Base-by-base conservation (phyloP, 1,140 invertebrate genomes). In the Caerostris extrusa region DNA sequence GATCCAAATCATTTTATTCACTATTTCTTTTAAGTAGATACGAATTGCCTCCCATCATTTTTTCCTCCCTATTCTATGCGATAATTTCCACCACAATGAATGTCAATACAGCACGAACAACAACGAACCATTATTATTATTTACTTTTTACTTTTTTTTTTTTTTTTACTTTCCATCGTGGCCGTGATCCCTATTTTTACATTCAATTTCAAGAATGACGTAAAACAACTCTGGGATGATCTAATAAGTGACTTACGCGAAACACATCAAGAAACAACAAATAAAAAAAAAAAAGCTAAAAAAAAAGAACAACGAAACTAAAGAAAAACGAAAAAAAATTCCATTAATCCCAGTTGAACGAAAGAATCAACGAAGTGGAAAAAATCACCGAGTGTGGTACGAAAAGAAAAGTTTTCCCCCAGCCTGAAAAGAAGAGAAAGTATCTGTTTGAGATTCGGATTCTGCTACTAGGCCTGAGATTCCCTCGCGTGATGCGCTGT, bases 361-460 rank as follows among this genome's bases (percentile, higher is more conserved):
- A 77, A 77, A 77, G 71, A 77, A 77, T 50, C 71, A 77, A 14
- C 53, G 71, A 77, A 77, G 71, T 77, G 71, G 71, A 77, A 77
- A 34, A 77, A 77, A 77, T 77, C 71, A 53, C 34, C 53, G 8
- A 77, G 71, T 77, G 71, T 77, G 8, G 71, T 34, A 77, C 50
- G 71, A 77, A 77, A 77, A 53, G 71, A 77, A 77, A 77, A 77
- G 71, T 77, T n/a, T 67, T 67, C 34, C 34, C 34, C 50, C 12
- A 34, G 53, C 12, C 19, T 12, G 34, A 77, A 53, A 34, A 71
- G 71, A 77, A 12, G 50, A 34, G 71, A 77, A 77, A 77, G 71
- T 77, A 77, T 77, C 71, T 77, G 71, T 77, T 77, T 77, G 71
- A 77, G 71, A 77, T 77, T 77, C 71, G 71, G 71, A 77, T 77